These are phyloP conservation scores for Tinamus major DNA, from an alignment of 2,797 vertebrate genomes.

Conservation along the genomic window DNA sequence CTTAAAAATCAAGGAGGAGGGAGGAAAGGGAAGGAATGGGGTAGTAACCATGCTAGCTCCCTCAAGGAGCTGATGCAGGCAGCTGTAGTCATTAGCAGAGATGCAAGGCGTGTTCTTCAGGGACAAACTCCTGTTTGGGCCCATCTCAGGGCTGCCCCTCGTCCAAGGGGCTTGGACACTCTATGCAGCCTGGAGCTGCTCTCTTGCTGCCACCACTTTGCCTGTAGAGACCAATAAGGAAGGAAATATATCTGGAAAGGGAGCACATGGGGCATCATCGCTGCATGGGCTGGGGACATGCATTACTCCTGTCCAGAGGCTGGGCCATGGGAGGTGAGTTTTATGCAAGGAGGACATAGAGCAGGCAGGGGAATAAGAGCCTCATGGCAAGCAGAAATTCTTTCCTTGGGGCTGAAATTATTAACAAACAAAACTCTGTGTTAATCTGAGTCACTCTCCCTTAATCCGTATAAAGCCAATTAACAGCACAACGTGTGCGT, in stretches of 20 bases:
- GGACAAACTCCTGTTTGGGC: neutral
- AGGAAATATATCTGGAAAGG: neutral
- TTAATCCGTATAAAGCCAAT: no score
- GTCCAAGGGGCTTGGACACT: neutral
- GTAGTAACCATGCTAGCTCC: neutral
- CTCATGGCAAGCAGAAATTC: no score
- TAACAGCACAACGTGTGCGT: no score
- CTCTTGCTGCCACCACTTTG: neutral
- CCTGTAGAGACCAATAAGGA: neutral
- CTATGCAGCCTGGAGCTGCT: no score
- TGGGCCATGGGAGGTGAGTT: neutral
- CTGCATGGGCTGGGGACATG: neutral
- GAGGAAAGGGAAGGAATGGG: neutral
- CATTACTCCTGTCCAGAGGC: no score
- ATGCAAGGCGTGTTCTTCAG: neutral
- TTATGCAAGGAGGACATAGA: neutral
- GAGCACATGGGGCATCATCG: neutral
- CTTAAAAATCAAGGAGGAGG: neutral
- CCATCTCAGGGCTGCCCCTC: neutral
- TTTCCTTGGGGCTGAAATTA: no score
- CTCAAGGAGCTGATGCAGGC: neutral
- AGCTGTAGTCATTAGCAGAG: rapidly evolving
- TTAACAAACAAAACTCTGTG: no score
- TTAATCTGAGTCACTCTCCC: no score
- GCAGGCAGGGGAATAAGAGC: neutral